Base-by-base conservation (phyloP, 2,113 vertebrate species). In the crab-eating macaque (Macaca fascicularis) region DNA sequence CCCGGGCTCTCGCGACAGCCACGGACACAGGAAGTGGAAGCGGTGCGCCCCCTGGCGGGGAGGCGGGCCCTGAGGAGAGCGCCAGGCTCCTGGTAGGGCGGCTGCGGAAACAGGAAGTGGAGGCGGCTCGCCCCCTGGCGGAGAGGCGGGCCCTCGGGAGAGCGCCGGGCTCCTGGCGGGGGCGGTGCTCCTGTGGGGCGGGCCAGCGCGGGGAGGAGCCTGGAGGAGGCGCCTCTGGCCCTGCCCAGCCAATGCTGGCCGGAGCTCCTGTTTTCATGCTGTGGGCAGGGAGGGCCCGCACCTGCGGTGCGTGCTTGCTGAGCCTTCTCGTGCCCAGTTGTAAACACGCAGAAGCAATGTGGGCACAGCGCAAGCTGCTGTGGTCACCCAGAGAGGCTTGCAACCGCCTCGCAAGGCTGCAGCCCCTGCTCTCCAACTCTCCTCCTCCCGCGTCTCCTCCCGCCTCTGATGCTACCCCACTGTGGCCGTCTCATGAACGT, bases 251-350 rank as follows among this genome's bases (percentile, higher is more conserved):
- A 9, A 45, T 19, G 25, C 59, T 61, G 48, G 22, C 8, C 70
- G 7, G 27, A 9, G 45, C 22, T 82, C 22, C n/a, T 6, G 11
- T 19, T 13, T 20, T 20, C 55, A 11, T 67, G 59, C 38, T 69
- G 25, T 2, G 1, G 57, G 43, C 16, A 6, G 45, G 72, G 83
- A 16, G 43, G 13, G 32, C 7, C 35, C 5, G 0, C 8, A 30
- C 27, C n/a, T 40, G 5, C 43, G 14, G 9, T 11, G 13, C 17
- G 38, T 75, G 32, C 13, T 17, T 76, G 48, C 16, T 38, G n/a
- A 50, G 22, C 25, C 13, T 6, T 8, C 30, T 6, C 5, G 25
- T 79, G 55, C 20, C 30, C 16, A 0, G 11, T 17, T n/a, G 6
- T 25, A 14, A 20, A 16, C n/a, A 16, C 9, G 2, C 25, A 87